Percentiles rank a stretch among this genome's conserved stretches.
Evolutionary conservation across 2,888 invertebrate genomes (phyloP).

Genomic region (Erannis defoliaria): DNA sequence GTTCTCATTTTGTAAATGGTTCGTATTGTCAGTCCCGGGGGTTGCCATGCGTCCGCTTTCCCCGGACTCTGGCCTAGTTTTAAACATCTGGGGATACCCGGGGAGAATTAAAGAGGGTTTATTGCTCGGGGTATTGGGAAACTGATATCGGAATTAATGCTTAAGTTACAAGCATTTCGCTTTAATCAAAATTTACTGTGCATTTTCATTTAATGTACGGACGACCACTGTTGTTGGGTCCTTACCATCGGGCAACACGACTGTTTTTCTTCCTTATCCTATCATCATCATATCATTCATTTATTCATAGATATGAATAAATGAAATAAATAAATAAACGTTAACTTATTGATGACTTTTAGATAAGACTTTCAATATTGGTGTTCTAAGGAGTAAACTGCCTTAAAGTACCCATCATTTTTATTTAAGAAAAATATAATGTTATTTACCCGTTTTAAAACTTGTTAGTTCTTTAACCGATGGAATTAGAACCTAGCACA

Average conservation of each 20-base stretch:
- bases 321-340: too few species aligned
- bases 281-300: too few species aligned
- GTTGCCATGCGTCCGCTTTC: constrained; percentile 18
- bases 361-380: too few species aligned
- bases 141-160: constrained; percentile 13
- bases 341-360: too few species aligned
- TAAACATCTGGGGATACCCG: constrained; percentile 8
- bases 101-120: constrained; percentile 20
- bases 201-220: too few species aligned
- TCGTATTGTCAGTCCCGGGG: constrained; percentile 26
- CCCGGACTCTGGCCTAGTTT: constrained; percentile 17
- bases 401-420: too few species aligned
- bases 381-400: too few species aligned
- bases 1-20: constrained; percentile 39
- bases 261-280: too few species aligned
- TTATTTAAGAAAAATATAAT: neutral
- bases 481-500: too few species aligned
- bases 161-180: neutral
- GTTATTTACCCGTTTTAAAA: neutral
- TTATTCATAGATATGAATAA: too few species aligned
- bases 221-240: too few species aligned
- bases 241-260: too few species aligned
- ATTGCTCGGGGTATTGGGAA: constrained; percentile 9
- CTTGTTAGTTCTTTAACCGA: neutral
- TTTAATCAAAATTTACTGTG: neutral